Evolutionary conservation across 1,140 invertebrate species (phyloP).

Genomic region (Anastrepha ludens): DNA sequence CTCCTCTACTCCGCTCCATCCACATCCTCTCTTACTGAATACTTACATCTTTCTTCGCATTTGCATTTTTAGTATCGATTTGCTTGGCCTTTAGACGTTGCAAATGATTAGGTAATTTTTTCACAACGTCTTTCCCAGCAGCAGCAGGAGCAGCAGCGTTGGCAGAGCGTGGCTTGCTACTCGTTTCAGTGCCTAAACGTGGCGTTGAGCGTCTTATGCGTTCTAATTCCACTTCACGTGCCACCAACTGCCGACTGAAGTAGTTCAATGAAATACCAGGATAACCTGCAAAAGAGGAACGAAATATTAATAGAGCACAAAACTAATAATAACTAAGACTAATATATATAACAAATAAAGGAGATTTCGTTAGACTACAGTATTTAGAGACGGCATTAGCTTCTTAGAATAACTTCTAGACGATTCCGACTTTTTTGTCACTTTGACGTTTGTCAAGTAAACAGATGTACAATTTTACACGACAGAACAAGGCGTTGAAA

Average conservation of each 20-base stretch:
- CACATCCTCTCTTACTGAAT: background rate
- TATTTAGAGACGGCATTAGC: too few species aligned
- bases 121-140: slow-evolving; percentile 59
- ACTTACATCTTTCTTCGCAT: slow-evolving; percentile 55
- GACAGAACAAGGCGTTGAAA: too few species aligned
- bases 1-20: background rate
- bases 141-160: background rate
- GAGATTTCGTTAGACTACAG: too few species aligned
- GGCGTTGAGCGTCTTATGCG: slow-evolving; percentile 78
- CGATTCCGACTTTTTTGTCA: too few species aligned
- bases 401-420: too few species aligned
- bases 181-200: slow-evolving; percentile 58
- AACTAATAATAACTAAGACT: background rate
- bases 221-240: slow-evolving; percentile 84
- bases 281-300: slow-evolving; percentile 58
- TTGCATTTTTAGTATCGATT: slow-evolving; percentile 66
- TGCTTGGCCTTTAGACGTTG: slow-evolving; percentile 79
- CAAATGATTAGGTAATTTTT: slow-evolving; percentile 79
- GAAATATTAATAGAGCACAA: background rate
- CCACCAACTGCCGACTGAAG: slow-evolving; percentile 85
- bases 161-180: slow-evolving; percentile 57
- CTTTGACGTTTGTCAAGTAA: too few species aligned
- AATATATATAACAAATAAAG: background rate
- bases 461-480: too few species aligned
- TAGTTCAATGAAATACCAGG: slow-evolving; percentile 75